Evolutionary conservation across 2,113 vertebrate genomes (phyloP).

Genomic region (Clarias batrachus): DNA sequence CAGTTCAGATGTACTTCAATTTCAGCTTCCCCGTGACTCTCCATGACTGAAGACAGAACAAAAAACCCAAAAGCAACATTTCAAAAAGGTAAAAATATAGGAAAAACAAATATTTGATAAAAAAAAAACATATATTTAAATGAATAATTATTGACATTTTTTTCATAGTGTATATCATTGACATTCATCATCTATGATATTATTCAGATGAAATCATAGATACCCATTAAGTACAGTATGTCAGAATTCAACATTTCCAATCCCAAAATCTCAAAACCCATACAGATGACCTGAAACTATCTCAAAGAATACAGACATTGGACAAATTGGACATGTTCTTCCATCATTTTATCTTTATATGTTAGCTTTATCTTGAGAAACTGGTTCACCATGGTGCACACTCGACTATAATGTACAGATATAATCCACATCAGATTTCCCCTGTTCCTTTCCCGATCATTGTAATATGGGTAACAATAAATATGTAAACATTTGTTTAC

Average conservation of each 20-base stretch:
- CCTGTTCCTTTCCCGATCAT: too few species aligned
- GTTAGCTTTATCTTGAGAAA: not conserved
- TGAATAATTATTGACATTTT: not conserved
- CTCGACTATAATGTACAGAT: too few species aligned
- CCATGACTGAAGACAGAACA: conserved; percentile 72
- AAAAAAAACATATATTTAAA: not conserved
- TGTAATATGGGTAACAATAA: too few species aligned
- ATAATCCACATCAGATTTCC: too few species aligned
- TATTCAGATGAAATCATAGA: too few species aligned
- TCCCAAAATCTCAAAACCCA: not conserved
- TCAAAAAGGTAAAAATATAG: not conserved
- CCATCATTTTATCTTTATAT: too few species aligned
- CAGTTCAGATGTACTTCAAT: conserved; percentile 84
- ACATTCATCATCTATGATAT: too few species aligned
- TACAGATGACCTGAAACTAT: not conserved
- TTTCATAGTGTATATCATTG: too few species aligned
- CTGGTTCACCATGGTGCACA: not conserved
- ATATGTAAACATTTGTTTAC: too few species aligned
- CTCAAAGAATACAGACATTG: too few species aligned
- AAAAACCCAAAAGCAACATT: conserved; percentile 22
- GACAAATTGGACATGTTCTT: not conserved
- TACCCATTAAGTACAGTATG: not conserved
- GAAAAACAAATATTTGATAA: conserved; percentile 43
- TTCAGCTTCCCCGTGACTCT: conserved; percentile 86
- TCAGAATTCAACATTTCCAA: not conserved